Percentiles rank a stretch among this genome's conserved stretches.
Evolutionary conservation across 2,797 vertebrate genomes (phyloP).

Genomic region (Astyanax mexicanus): DNA sequence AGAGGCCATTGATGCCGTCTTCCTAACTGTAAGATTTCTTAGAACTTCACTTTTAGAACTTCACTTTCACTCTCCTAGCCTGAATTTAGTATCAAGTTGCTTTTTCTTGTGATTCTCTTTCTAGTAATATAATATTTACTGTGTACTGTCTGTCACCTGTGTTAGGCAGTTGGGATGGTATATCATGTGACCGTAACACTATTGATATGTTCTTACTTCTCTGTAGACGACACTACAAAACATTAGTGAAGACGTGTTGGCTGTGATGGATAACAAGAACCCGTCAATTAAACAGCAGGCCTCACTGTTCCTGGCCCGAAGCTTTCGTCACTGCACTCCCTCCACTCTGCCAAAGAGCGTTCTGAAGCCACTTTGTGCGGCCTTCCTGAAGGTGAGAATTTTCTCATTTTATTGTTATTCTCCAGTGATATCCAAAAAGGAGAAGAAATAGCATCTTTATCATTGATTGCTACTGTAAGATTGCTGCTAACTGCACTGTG

Average conservation of each 20-base stretch:
- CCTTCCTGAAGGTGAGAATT: slow-evolving; percentile 97
- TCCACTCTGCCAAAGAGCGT: slow-evolving; percentile 90
- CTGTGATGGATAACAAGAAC: slow-evolving; percentile 99
- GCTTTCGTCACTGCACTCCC: slow-evolving; percentile 92
- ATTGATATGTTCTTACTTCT: neutral
- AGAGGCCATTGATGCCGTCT: slow-evolving; percentile 95
- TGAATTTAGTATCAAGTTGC: too few relatives aligned
- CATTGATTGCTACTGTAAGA: too few relatives aligned
- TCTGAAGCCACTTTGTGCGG: slow-evolving; percentile 93
- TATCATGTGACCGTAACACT: neutral
- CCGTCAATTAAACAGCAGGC: slow-evolving; percentile 98
- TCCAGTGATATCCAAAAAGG: too few relatives aligned
- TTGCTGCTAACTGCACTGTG: too few relatives aligned
- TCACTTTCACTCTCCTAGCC: too few relatives aligned
- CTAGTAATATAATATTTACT: too few relatives aligned
- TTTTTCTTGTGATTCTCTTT: too few relatives aligned
- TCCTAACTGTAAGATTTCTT: slow-evolving; percentile 89
- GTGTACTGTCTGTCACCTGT: too few relatives aligned
- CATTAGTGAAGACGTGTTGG: slow-evolving; percentile 92
- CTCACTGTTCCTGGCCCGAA: slow-evolving; percentile 94
- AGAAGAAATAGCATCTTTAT: too few relatives aligned
- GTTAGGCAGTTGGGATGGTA: neutral
- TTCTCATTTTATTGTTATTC: too few relatives aligned
- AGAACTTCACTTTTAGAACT: too few relatives aligned
- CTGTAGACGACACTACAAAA: slow-evolving; percentile 92